Percentiles rank a stretch among this genome's conserved stretches.
Evolutionary conservation across 2,797 vertebrate species (phyloP).

Genomic region (Malurus splendens): DNA sequence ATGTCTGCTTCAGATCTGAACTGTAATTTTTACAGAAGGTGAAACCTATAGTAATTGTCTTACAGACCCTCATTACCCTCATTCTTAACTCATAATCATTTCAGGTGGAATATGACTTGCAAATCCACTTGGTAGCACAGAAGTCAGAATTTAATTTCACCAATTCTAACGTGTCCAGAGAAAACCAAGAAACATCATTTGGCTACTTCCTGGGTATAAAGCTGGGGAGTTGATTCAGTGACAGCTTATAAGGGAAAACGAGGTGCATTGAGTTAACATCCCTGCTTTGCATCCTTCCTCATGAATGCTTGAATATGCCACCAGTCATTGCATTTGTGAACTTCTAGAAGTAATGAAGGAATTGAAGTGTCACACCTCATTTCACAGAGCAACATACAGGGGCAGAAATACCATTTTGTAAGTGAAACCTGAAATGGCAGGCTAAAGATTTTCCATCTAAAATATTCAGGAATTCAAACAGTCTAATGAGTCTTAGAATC

Average conservation of each 20-base stretch:
- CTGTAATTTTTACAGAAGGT: background rate
- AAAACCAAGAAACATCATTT: no score
- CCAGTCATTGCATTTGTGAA: background rate
- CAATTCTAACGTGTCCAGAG: background rate
- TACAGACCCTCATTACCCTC: background rate
- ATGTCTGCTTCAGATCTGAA: background rate
- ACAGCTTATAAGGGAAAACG: background rate
- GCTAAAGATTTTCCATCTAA: background rate
- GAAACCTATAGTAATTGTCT: background rate
- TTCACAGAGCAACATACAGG: background rate
- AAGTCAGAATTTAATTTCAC: background rate
- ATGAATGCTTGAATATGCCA: background rate
- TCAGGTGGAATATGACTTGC: background rate
- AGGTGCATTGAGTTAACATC: background rate
- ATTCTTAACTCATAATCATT: background rate
- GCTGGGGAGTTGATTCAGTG: background rate
- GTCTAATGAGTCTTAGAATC: background rate
- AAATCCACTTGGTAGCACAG: background rate
- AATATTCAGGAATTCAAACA: background rate
- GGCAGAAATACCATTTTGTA: background rate
- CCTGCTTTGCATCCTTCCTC: background rate
- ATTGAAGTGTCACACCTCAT: background rate
- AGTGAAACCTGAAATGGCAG: background rate
- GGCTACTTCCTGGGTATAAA: background rate
- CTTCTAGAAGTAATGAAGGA: background rate